Base-by-base conservation (phyloP, 2,888 invertebrate genomes). In the Mesochorus sp. region DNA sequence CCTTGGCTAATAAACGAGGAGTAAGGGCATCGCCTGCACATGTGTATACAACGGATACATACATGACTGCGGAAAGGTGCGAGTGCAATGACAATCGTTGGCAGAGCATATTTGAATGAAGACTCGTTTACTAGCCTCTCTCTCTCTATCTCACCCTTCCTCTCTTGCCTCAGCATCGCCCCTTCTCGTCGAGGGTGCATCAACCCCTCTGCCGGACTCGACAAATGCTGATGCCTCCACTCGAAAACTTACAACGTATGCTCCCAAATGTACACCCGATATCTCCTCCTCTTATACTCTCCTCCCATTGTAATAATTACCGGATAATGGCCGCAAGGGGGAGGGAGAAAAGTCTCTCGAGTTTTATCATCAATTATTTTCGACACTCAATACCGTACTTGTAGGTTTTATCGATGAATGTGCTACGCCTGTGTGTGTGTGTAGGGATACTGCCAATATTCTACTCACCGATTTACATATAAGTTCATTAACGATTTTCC, bases 31-130 rank as follows among this genome's bases (percentile, higher is more conserved):
- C 37, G 24, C 21, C 26, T 55, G 42, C 12, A 4, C 19, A 61
- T 44, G 31, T 53, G 34, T 19, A 62, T 26, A 26, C 8, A n/a
- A 24, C 37, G 6, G 62, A 62, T 62, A 26, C 12, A 64, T 57
- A 44, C 19, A 47, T 19, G n/a, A 31, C 34, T 37, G 59, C 17
- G 47, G 70, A 47, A 75, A 75, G 64, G 59, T 47, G n/a, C n/a
- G 61, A 61, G 68, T 42, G 64, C 57, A 49, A 77, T 68, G 55
- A 78, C 68, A 51, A 81, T 77, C 73, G 70, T 66, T 70, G 53
- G 21, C 62, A 44, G 49, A 39, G 66, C 61, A 68, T 73, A n/a
- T n/a, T n/a, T n/a, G n/a, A n/a, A n/a, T n/a, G n/a, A n/a, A n/a
- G n/a, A n/a, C n/a, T 5, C 26, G 44, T 31, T 55, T 55, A 62